These are phyloP conservation scores for Platyura marginata DNA, from an alignment of 1,140 invertebrate species.

Conservation along the genomic window DNA sequence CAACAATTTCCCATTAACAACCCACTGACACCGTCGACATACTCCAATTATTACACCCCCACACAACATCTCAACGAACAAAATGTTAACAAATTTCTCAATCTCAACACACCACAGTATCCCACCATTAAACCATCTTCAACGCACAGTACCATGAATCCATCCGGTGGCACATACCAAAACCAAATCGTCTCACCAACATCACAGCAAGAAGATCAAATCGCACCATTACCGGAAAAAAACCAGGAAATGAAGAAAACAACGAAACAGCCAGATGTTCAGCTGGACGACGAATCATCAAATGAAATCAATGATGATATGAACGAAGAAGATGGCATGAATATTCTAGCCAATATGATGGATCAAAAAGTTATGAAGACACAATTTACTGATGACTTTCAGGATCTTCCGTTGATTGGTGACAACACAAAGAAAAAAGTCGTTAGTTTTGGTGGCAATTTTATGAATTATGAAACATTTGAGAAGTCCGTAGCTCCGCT, in stretches of 20 bases:
- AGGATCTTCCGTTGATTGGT: no score
- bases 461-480: slow-evolving; percentile 19
- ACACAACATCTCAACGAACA: slow-evolving; percentile 17
- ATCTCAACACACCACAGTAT: slow-evolving; percentile 10
- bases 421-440: slow-evolving; percentile 2
- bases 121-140: slow-evolving; percentile 5
- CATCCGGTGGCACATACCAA: no score
- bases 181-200: no score
- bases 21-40: background rate
- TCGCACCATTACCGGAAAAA: background rate
- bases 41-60: slow-evolving; percentile 17
- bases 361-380: no score
- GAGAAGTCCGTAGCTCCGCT: slow-evolving; percentile 8
- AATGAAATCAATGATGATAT: background rate
- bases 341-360: no score
- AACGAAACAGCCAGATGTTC: no score
- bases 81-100: slow-evolving; percentile 16
- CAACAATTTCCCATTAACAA: background rate
- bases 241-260: no score
- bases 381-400: no score
- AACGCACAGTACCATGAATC: no score
- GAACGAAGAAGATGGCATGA: no score
- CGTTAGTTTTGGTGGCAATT: slow-evolving; percentile 20
- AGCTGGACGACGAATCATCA: no score
- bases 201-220: no score